Evolutionary conservation across 2,113 vertebrate genomes (phyloP).

Genomic region (Illadopsis cleaveri): DNA sequence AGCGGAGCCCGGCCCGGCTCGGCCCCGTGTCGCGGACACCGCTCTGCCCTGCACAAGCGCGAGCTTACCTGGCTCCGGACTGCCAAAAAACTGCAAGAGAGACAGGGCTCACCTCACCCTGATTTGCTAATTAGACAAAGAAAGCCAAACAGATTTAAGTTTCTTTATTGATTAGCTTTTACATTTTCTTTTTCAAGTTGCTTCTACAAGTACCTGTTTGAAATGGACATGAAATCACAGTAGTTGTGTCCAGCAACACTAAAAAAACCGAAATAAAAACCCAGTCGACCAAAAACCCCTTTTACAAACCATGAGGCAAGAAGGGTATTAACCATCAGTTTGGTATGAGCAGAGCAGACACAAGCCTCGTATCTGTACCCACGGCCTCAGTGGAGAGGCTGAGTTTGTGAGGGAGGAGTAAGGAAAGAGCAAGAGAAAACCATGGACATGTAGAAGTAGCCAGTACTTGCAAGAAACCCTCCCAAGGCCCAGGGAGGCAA

Average conservation of each 20-base stretch:
- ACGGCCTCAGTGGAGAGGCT: not conserved
- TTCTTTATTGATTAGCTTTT: conserved; percentile 52
- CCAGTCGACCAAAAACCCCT: no score
- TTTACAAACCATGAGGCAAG: not conserved
- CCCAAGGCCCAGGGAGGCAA: not conserved
- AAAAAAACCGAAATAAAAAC: not conserved
- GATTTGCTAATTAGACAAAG: not conserved
- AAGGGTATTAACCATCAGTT: not conserved
- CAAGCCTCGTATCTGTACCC: not conserved
- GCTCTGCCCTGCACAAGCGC: rapidly evolving
- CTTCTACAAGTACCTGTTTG: conserved; percentile 30
- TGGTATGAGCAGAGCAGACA: not conserved
- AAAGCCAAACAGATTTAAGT: not conserved
- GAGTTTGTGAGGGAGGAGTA: not conserved
- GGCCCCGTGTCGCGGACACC: rapidly evolving
- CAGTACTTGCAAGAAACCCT: not conserved
- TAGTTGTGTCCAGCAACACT: not conserved
- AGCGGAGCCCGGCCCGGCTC: not conserved
- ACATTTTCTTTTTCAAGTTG: not conserved
- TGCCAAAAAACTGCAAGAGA: rapidly evolving
- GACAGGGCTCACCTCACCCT: not conserved
- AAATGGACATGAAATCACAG: not conserved
- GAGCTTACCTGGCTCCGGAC: rapidly evolving
- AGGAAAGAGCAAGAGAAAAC: not conserved
- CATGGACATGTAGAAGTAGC: rapidly evolving